phyloP scores from a whole-genome alignment of 2,888 invertebrate genomes.

The Eustalomyia histrio region DNA sequence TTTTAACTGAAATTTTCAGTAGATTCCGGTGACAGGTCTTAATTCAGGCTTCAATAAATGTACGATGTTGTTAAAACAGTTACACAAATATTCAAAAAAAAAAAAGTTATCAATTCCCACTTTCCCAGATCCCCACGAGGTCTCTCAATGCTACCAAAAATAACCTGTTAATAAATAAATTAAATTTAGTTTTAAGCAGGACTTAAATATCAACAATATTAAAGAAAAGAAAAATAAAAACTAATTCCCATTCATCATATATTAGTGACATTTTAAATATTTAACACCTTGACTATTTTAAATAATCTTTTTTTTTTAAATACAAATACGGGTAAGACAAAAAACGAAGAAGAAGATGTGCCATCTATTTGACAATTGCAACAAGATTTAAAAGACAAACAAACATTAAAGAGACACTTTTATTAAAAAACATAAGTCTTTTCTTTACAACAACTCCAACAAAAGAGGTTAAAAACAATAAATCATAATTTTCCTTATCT shows the following conservation, averaged over 20 bases:
- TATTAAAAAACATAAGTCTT: constrained; percentile 30
- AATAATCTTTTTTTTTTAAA: constrained; percentile 12
- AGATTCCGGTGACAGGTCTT: too few species aligned
- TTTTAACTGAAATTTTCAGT: too few species aligned
- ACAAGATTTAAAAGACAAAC: constrained; percentile 22
- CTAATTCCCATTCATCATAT: constrained; percentile 21
- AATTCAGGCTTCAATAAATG: too few species aligned
- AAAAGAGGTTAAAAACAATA: constrained; percentile 60
- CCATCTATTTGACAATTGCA: constrained; percentile 44
- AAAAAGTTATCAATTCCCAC: too few species aligned
- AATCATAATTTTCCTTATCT: constrained; percentile 64
- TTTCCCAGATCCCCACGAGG: too few species aligned
- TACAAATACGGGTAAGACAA: constrained; percentile 23
- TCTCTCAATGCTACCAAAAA: too few species aligned
- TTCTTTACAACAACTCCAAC: constrained; percentile 28
- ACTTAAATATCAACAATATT: too few species aligned
- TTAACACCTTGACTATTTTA: constrained; percentile 46
- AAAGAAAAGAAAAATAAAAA: neutral
- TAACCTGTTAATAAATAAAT: too few species aligned
- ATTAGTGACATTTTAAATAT: constrained; percentile 41
- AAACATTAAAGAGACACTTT: constrained; percentile 32
- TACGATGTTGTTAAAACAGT: too few species aligned
- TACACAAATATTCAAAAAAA: too few species aligned
- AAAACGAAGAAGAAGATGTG: constrained; percentile 27
- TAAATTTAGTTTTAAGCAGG: too few species aligned